A percentile compares a stretch with the other conserved stretches of the same genome.
Evolutionary conservation across 2,888 invertebrate species (phyloP).

Genomic region (Eilema depressum): DNA sequence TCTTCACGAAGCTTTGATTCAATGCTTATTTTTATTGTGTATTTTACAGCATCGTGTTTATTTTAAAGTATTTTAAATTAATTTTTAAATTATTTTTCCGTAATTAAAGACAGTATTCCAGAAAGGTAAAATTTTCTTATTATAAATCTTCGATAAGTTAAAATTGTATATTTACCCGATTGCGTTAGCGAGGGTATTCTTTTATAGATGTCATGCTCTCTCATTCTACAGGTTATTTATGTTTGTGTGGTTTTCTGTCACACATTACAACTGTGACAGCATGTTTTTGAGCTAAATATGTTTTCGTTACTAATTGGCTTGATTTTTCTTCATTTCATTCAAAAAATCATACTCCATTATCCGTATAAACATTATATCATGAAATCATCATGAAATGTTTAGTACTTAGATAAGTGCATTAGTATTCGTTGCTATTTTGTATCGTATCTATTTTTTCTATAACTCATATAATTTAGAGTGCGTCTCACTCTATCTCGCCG

Average conservation of each 20-base stretch:
- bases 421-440: conserved; percentile 1
- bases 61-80: neutral
- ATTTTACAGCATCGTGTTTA: neutral
- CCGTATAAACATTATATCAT: neutral
- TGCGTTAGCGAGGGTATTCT: too few relatives aligned
- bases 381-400: neutral
- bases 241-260: conserved; percentile 41
- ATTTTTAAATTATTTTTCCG: neutral
- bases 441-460: neutral
- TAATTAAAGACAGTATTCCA: neutral
- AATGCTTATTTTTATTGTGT: neutral
- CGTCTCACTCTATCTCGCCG: neutral
- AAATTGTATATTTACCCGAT: neutral
- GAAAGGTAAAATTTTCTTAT: neutral
- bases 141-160: neutral
- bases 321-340: conserved; percentile 14
- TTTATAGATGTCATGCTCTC: conserved; percentile 16
- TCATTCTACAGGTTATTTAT: conserved; percentile 30
- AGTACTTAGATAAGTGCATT: conserved; percentile 13
- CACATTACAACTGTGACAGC: conserved; percentile 28
- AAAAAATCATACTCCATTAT: neutral
- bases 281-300: conserved; percentile 33
- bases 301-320: conserved; percentile 36
- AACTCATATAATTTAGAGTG: neutral
- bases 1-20: neutral